Base-by-base conservation (phyloP, 2,888 invertebrate genomes). In the Oxystoma pomonae region DNA sequence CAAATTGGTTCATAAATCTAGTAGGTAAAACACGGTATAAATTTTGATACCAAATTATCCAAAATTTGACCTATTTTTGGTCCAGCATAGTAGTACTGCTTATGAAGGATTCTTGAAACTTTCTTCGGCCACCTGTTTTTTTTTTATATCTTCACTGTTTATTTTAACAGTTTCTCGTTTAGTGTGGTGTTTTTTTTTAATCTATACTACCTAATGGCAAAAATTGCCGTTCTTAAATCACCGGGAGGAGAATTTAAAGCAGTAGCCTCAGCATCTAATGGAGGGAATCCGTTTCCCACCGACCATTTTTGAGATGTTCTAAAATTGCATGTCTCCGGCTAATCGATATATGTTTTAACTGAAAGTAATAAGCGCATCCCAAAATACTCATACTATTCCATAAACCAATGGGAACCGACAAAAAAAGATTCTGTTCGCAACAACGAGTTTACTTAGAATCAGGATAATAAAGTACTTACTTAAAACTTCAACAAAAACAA, bases 141-240 rank as follows among this genome's bases (percentile, higher is more conserved):
- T 76, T 67, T 77, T 73, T 52, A 76, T 76, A 59, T 76, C 73
- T 21, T 79, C 78, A 16, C 76, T 78, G 20, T 79, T 77, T 0
- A 78, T 83, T 68, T 76, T 75, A 22, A 74, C 60, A 90, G 78
- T 72, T 89, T 89, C 72, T 94, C 93, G 75, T 92, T 93, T 12
- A 94, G 82, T 61, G 89, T 90, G 3, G 91, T 90, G 72, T 91
- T 92, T 72, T 92, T 91, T 58, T 92, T 80, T 49, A 9, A 59
- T 74, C 90, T 91, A 1, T 92, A 92, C 12, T 92, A 91, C 75
- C 94, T 94, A 75, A 95, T 94, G 1, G 92, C 91, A 78, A 94
- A 91, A 65, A 94, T 87, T 1, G 91, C 90, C 2, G 89, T 86
- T 61, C 90, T 85, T 72, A 91, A 81, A 72, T 86, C 85, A 19